Evolutionary conservation across 1,140 invertebrate species (phyloP).

Genomic region (Bombus pascuorum): DNA sequence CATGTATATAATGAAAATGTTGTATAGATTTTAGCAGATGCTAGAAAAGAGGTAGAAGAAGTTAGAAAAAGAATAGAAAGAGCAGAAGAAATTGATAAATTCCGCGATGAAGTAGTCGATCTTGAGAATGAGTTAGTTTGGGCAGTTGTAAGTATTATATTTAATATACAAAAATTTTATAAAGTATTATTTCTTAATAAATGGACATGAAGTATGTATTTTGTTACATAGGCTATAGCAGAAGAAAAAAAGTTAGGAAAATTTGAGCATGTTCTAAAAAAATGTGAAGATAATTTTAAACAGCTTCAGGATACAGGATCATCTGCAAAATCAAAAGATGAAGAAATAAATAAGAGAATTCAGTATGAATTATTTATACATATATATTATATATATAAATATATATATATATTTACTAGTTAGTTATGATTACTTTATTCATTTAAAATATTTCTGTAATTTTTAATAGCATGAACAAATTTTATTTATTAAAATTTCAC

Average conservation of each 20-base stretch:
- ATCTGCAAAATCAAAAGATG: constrained; percentile 51
- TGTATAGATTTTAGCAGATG: constrained; percentile 76
- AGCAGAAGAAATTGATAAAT: constrained; percentile 83
- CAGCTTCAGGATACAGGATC: constrained; percentile 50
- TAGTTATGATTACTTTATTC: too few relatives aligned
- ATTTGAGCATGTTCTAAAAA: constrained; percentile 59
- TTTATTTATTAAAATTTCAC: too few relatives aligned
- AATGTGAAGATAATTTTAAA: constrained; percentile 44
- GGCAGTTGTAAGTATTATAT: constrained; percentile 70
- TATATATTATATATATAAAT: too few relatives aligned
- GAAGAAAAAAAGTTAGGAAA: constrained; percentile 66
- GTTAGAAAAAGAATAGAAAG: constrained; percentile 83
- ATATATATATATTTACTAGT: too few relatives aligned
- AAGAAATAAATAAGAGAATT: constrained; percentile 69
- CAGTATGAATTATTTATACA: constrained; percentile 59
- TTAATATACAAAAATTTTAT: constrained; percentile 30
- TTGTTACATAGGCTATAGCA: constrained; percentile 63
- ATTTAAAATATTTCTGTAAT: too few relatives aligned
- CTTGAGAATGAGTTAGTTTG: constrained; percentile 83
- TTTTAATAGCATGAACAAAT: too few relatives aligned
- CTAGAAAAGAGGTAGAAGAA: constrained; percentile 82
- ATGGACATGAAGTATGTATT: constrained; percentile 5
- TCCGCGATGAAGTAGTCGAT: constrained; percentile 78
- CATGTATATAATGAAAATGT: constrained; percentile 31
- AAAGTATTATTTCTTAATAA: constrained; percentile 31